phyloP scores from a whole-genome alignment of 2,113 vertebrate species.

The Anthoscopus minutus region DNA sequence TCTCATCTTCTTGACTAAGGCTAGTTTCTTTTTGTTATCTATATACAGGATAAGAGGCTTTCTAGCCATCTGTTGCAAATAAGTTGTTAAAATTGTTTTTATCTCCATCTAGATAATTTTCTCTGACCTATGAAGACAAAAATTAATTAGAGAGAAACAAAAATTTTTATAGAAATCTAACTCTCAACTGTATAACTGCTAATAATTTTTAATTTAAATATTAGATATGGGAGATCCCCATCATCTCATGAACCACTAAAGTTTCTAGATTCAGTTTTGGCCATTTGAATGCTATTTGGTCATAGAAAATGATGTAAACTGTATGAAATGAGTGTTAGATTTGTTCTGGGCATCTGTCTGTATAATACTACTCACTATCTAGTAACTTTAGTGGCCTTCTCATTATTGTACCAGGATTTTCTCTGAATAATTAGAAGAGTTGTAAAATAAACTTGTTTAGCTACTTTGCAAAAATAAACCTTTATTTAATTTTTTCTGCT shows the following conservation, averaged over 20 bases:
- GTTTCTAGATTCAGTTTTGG: not conserved
- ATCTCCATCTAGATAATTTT: not conserved
- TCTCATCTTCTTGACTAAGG: not conserved
- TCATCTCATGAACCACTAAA: not conserved
- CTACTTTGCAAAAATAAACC: not conserved
- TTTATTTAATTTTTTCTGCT: not conserved
- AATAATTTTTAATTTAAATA: not conserved
- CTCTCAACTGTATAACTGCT: not conserved
- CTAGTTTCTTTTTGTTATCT: not conserved
- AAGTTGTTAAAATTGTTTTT: not conserved
- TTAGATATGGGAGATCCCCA: not conserved
- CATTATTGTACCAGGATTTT: not conserved
- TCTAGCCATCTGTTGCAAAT: not conserved
- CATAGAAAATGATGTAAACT: not conserved
- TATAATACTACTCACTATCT: not conserved
- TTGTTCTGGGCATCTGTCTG: not conserved
- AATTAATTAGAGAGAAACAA: not conserved
- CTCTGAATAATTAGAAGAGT: not conserved
- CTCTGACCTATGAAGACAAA: not conserved
- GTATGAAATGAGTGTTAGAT: not conserved
- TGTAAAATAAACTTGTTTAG: not conserved
- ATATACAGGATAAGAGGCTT: not conserved
- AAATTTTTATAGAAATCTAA: not conserved
- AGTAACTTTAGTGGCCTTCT: not conserved
- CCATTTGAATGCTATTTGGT: not conserved